phyloP scores from a whole-genome alignment of 2,888 invertebrate species.

The Apoda limacodes region DNA sequence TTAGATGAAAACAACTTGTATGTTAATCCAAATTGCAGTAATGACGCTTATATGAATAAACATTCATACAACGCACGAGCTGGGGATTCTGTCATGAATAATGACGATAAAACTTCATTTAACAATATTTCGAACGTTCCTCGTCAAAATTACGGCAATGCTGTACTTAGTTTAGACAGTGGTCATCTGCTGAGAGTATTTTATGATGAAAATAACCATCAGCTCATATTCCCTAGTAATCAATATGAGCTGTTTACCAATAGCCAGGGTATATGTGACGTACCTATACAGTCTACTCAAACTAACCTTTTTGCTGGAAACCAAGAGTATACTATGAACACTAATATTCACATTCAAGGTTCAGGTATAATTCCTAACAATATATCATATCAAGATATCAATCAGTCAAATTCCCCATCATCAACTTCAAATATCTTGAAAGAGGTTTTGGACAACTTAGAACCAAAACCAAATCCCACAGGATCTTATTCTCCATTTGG shows the following conservation, averaged over 20 bases:
- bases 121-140: conserved; percentile 36
- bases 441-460: conserved; percentile 79
- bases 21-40: conserved; percentile 31
- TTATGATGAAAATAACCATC: conserved; percentile 60
- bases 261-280: conserved; percentile 45
- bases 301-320: conserved; percentile 42
- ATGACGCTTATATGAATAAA: conserved; percentile 55
- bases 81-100: conserved; percentile 35
- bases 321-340: conserved; percentile 46
- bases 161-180: conserved; percentile 56
- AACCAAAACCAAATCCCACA: conserved; percentile 76
- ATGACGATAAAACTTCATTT: conserved; percentile 43
- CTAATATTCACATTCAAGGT: conserved; percentile 35
- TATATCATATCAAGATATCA: conserved; percentile 34
- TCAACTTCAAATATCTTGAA: conserved; percentile 72
- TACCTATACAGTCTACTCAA: conserved; percentile 40
- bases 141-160: conserved; percentile 51
- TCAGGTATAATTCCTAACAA: conserved; percentile 30
- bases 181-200: conserved; percentile 55
- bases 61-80: conserved; percentile 41
- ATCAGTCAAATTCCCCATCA: conserved; percentile 31
- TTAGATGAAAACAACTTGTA: conserved; percentile 49
- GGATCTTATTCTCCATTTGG: conserved; percentile 83
- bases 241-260: conserved; percentile 61
- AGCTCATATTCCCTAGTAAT: conserved; percentile 56